Conservation (phyloP, 2,888 invertebrate species). For the Exephanes ischioxanthus region DNA sequence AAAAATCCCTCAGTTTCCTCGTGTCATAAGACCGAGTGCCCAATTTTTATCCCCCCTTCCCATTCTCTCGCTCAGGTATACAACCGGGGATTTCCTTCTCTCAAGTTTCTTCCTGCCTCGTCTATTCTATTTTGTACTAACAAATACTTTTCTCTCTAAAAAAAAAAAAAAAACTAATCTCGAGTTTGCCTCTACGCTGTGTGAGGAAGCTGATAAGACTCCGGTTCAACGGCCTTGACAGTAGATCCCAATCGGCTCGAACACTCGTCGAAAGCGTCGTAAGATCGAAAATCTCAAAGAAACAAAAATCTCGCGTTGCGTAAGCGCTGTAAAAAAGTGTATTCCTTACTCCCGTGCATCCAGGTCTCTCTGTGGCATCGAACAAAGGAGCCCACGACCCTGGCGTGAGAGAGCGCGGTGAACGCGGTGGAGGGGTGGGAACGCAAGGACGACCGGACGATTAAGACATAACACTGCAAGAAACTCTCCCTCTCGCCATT, state of each 20-base stretch:
- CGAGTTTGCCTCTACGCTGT: background rate
- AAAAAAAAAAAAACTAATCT: slow-evolving; percentile 9
- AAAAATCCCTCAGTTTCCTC: slow-evolving; percentile 21
- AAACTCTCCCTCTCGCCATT: background rate
- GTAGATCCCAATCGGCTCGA: slow-evolving; percentile 58
- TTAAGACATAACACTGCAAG: slow-evolving; percentile 14
- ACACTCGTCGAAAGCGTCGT: slow-evolving; percentile 51
- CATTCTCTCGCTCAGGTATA: slow-evolving; percentile 20
- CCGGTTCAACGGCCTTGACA: slow-evolving; percentile 50
- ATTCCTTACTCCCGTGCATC: background rate
- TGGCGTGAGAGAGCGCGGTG: slow-evolving; percentile 2
- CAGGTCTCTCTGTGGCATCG: background rate
- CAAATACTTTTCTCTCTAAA: background rate
- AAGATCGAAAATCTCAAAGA: slow-evolving; percentile 34
- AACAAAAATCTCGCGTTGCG: slow-evolving; percentile 2
- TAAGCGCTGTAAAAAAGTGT: background rate
- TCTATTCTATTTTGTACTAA: slow-evolving; percentile 5
- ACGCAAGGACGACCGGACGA: slow-evolving; percentile 20
- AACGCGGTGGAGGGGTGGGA: background rate
- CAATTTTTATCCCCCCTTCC: slow-evolving; percentile 21
- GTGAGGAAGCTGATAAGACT: slow-evolving; percentile 23
- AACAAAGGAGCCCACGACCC: slow-evolving; percentile 18
- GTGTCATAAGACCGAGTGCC: slow-evolving; percentile 18
- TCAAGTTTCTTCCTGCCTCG: background rate
- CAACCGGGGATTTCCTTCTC: background rate